Conservation (phyloP, 1,140 invertebrate species). For the Papilio polyxenes region DNA sequence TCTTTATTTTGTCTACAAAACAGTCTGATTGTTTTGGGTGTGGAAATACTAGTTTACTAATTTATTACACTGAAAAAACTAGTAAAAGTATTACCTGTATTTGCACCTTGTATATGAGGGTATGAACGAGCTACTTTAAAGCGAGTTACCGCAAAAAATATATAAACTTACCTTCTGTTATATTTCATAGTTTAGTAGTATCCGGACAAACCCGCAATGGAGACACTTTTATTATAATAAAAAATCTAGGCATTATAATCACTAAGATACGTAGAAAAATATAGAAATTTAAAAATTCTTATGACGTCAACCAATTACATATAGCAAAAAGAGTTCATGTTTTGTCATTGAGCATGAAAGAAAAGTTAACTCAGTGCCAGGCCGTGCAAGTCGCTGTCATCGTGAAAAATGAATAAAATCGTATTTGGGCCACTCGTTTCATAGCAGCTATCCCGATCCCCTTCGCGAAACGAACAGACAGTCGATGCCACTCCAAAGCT, state of each 20-base stretch:
- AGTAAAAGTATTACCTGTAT: no score
- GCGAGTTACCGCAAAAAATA: no score
- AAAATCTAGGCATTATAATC: no score
- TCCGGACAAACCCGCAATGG: no score
- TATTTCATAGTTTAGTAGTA: no score
- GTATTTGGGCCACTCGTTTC: slow-evolving; percentile 69
- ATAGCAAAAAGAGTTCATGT: slow-evolving; percentile 40
- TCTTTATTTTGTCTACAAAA: not conserved
- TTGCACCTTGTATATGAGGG: no score
- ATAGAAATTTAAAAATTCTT: not conserved
- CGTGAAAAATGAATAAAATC: slow-evolving; percentile 78
- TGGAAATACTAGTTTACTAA: not conserved
- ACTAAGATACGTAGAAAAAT: not conserved
- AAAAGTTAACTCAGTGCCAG: slow-evolving; percentile 72
- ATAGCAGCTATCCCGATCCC: slow-evolving; percentile 44
- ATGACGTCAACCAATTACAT: slow-evolving; percentile 23
- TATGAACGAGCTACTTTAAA: no score
- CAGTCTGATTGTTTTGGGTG: not conserved
- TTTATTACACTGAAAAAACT: no score
- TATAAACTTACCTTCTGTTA: no score
- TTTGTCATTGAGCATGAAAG: slow-evolving; percentile 54
- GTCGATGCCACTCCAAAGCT: slow-evolving; percentile 36
- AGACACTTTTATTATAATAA: no score
- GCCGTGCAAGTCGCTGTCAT: slow-evolving; percentile 72
- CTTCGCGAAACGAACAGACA: slow-evolving; percentile 49